phyloP scores from a whole-genome alignment of 1,140 invertebrate genomes.

The Drosophila micromelanica region DNA sequence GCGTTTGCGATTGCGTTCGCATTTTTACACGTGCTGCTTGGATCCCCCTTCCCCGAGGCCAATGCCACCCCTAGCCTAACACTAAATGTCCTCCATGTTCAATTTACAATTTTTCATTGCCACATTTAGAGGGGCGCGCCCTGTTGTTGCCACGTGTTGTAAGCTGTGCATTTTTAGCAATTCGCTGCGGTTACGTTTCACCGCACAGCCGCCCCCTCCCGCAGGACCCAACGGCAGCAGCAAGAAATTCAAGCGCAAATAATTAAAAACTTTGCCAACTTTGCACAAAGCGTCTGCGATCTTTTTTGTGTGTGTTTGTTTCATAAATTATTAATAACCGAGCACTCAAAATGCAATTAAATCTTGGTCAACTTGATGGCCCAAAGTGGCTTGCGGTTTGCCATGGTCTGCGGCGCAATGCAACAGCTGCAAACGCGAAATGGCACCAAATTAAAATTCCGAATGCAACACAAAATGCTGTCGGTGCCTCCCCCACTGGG shows the following conservation, averaged over 20 bases:
- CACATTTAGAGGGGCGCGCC: slow-evolving; percentile 46
- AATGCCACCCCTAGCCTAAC: slow-evolving; percentile 4
- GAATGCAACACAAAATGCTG: slow-evolving; percentile 51
- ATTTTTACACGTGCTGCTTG: slow-evolving; percentile 76
- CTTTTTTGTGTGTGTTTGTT: slow-evolving; percentile 20
- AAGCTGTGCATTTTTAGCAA: slow-evolving; percentile 53
- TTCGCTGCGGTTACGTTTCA: slow-evolving; percentile 71
- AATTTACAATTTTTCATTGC: slow-evolving; percentile 78
- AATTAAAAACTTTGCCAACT: slow-evolving; percentile 71
- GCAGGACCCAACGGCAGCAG: not conserved
- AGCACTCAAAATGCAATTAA: slow-evolving; percentile 81
- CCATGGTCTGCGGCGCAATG: slow-evolving; percentile 9
- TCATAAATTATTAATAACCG: slow-evolving; percentile 76
- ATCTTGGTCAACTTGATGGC: slow-evolving; percentile 78
- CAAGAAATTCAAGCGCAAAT: slow-evolving; percentile 57
- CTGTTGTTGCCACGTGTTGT: slow-evolving; percentile 62
- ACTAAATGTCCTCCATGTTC: slow-evolving; percentile 32
- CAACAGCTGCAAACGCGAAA: slow-evolving; percentile 71
- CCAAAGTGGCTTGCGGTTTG: slow-evolving; percentile 32
- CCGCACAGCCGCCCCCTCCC: slow-evolving; percentile 1
- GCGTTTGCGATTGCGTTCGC: slow-evolving; percentile 80
- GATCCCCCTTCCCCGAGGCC: not conserved
- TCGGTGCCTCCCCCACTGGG: not conserved
- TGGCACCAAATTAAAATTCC: slow-evolving; percentile 77
- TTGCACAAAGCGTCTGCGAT: slow-evolving; percentile 33